Conservation (phyloP, 1,140 invertebrate genomes). For the Cyphomyrmex costatus region DNA sequence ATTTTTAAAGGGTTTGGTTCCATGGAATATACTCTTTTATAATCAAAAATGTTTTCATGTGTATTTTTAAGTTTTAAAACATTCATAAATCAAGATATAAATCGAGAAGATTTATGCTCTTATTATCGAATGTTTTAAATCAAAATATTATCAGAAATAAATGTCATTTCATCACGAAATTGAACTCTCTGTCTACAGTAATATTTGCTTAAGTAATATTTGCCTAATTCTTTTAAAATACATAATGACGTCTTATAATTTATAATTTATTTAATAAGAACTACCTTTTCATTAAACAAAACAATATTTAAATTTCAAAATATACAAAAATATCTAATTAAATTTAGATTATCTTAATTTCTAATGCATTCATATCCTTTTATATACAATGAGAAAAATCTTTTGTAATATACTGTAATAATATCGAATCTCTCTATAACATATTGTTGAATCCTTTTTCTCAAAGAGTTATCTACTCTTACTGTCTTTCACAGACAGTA, state of each 20-base stretch:
- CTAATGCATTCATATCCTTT: neutral
- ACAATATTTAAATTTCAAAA: neutral
- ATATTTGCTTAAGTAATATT: neutral
- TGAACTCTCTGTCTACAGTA: neutral
- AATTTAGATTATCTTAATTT: neutral
- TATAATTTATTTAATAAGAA: neutral
- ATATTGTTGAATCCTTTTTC: slow-evolving; percentile 25
- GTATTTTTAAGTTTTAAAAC: neutral
- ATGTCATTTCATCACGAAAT: neutral
- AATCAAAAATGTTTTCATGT: neutral
- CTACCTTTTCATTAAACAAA: neutral
- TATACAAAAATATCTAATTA: neutral
- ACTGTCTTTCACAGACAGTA: slow-evolving; percentile 36
- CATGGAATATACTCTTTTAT: neutral
- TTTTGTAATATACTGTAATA: neutral
- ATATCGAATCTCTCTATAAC: neutral
- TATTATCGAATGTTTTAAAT: no score
- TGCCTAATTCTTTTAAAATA: neutral
- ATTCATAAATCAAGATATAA: neutral
- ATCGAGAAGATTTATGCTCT: no score
- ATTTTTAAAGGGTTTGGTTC: neutral
- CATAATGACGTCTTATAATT: neutral
- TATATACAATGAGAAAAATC: neutral
- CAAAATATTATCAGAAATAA: neutral
- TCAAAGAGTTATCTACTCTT: slow-evolving; percentile 17